A percentile compares a stretch with the other conserved stretches of the same genome.
These are phyloP conservation scores for Drosophila dunni DNA, from an alignment of 1,140 invertebrate genomes.

Conservation along the genomic window DNA sequence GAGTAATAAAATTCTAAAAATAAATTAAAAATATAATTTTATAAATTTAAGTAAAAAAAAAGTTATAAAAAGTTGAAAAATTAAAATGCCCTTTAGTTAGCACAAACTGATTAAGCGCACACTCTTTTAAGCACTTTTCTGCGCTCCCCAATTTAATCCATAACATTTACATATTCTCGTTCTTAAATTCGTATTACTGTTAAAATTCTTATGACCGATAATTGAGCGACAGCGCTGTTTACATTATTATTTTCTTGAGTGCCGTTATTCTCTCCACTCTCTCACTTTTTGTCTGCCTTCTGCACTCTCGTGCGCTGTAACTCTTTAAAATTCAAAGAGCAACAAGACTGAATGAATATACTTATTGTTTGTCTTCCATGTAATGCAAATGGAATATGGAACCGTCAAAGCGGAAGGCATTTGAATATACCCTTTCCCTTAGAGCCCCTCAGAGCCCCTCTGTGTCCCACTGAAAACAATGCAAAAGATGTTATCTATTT, in stretches of 20 bases:
- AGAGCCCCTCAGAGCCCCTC: not conserved
- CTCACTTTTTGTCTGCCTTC: not conserved
- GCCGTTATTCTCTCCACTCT: conserved; percentile 7
- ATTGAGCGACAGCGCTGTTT: conserved; percentile 45
- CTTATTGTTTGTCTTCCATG: too few species aligned
- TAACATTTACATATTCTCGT: conserved; percentile 62
- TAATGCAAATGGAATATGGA: conserved; percentile 36
- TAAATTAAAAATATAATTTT: too few species aligned
- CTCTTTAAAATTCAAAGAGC: conserved; percentile 44
- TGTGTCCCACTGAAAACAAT: conserved; percentile 13
- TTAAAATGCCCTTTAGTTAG: not conserved
- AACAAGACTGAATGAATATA: conserved; percentile 30
- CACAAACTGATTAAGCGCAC: not conserved
- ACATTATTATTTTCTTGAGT: conserved; percentile 30
- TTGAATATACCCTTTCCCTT: conserved; percentile 17
- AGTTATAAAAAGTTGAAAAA: too few species aligned
- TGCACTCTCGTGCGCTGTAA: not conserved
- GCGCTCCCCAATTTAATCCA: conserved; percentile 9
- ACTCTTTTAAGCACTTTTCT: conserved; percentile 4
- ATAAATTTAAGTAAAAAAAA: too few species aligned
- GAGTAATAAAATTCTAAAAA: too few species aligned
- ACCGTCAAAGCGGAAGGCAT: conserved; percentile 28
- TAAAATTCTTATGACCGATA: conserved; percentile 34
- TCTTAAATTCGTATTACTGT: conserved; percentile 45
- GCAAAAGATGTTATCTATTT: conserved; percentile 1